Percentiles rank a stretch among this genome's conserved stretches.
Conservation (phyloP, 2,113 vertebrate species). For the Tragulus kanchil region DNA sequence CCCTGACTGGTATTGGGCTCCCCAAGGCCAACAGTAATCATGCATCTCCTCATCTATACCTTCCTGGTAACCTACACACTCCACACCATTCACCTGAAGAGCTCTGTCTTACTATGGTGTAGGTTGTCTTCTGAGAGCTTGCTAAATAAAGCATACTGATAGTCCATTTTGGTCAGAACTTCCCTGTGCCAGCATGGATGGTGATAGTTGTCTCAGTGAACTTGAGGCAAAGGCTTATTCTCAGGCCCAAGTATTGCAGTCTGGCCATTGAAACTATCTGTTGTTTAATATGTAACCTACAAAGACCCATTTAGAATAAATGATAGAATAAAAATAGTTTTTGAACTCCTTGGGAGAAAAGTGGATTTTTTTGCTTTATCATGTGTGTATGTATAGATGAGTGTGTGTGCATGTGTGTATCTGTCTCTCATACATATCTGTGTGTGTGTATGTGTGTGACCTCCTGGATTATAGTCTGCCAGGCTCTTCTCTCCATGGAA, state of each 20-base stretch:
- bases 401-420: neutral
- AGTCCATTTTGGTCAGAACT: neutral
- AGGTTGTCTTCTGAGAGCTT: neutral
- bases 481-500: neutral
- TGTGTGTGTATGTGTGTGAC: neutral
- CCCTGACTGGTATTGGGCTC: neutral
- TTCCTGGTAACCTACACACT: neutral
- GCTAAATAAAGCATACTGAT: neutral
- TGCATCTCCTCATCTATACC: neutral
- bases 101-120: neutral
- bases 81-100: neutral
- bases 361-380: neutral
- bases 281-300: neutral
- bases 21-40: neutral
- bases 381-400: neutral
- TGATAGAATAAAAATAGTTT: neutral
- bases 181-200: neutral
- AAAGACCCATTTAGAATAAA: constrained; percentile 20
- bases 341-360: neutral
- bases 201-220: neutral
- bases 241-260: neutral
- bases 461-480: neutral
- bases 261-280: neutral
- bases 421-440: neutral
- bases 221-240: neutral